Evolutionary conservation across 1,140 invertebrate species (phyloP).

Genomic region (Drosophila sturtevanti): DNA sequence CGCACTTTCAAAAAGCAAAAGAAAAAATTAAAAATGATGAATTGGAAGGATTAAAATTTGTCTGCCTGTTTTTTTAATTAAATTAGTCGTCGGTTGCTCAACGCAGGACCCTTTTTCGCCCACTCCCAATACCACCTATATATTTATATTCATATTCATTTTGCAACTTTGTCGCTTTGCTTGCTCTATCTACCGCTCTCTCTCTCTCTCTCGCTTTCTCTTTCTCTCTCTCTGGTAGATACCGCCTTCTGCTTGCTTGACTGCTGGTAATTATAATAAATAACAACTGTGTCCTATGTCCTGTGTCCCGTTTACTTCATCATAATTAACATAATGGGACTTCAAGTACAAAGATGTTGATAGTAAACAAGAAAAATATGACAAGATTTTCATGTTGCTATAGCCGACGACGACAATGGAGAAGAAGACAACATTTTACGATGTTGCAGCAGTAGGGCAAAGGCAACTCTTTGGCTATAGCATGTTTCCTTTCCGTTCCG

Average conservation of each 20-base stretch:
- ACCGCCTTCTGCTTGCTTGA: constrained; percentile 55
- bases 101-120: background rate
- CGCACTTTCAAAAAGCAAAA: background rate
- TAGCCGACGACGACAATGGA: constrained; percentile 31
- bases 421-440: constrained; percentile 34
- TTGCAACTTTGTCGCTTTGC: constrained; percentile 35
- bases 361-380: constrained; percentile 81
- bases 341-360: constrained; percentile 81
- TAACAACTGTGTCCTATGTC: constrained; percentile 73
- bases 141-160: constrained; percentile 70
- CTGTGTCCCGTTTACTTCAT: constrained; percentile 80
- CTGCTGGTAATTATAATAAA: constrained; percentile 80
- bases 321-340: constrained; percentile 81
- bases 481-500: constrained; percentile 9
- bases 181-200: background rate
- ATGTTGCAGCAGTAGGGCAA: constrained; percentile 33
- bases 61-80: constrained; percentile 25
- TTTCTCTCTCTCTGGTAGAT: constrained; percentile 22
- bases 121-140: constrained; percentile 3
- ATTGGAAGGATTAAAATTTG: background rate
- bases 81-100: constrained; percentile 45
- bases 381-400: constrained; percentile 78
- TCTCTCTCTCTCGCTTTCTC: background rate
- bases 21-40: background rate
- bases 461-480: constrained; percentile 54